Percentiles rank a stretch among this genome's conserved stretches.
phyloP scores from a whole-genome alignment of 2,113 vertebrate genomes.

The Clarias magur region DNA sequence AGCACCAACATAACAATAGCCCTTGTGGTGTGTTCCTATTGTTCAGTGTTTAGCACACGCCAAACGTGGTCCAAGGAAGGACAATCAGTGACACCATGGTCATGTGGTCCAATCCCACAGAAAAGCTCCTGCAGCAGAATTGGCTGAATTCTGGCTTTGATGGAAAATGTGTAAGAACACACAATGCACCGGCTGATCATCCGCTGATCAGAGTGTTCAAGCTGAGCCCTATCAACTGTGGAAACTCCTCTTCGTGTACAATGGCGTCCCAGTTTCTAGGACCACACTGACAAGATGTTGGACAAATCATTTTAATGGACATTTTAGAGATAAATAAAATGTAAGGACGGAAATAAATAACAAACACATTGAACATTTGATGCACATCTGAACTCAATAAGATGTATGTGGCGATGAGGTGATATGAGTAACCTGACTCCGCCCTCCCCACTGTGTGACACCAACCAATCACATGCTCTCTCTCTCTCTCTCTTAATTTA shows the following conservation, averaged over 20 bases:
- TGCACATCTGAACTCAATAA: neutral
- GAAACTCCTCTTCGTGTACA: neutral
- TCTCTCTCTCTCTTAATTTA: neutral
- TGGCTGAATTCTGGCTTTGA: too few species aligned
- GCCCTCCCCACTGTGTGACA: neutral
- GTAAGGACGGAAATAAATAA: neutral
- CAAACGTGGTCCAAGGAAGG: too few species aligned
- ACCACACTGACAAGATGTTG: neutral
- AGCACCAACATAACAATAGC: too few species aligned
- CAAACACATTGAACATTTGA: neutral
- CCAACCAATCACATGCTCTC: neutral
- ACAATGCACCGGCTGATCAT: too few species aligned
- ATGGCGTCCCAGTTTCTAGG: neutral
- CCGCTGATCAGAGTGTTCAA: too few species aligned
- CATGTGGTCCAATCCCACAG: too few species aligned
- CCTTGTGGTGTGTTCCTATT: too few species aligned
- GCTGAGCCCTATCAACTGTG: neutral
- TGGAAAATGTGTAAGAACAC: too few species aligned
- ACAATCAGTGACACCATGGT: too few species aligned
- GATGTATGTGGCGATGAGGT: neutral
- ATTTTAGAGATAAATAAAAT: neutral
- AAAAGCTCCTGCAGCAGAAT: too few species aligned
- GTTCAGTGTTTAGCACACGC: too few species aligned
- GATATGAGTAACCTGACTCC: neutral
- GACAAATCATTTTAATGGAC: neutral